Base-by-base conservation (phyloP, 2,888 invertebrate genomes). In the Helicoverpa assulta region DNA sequence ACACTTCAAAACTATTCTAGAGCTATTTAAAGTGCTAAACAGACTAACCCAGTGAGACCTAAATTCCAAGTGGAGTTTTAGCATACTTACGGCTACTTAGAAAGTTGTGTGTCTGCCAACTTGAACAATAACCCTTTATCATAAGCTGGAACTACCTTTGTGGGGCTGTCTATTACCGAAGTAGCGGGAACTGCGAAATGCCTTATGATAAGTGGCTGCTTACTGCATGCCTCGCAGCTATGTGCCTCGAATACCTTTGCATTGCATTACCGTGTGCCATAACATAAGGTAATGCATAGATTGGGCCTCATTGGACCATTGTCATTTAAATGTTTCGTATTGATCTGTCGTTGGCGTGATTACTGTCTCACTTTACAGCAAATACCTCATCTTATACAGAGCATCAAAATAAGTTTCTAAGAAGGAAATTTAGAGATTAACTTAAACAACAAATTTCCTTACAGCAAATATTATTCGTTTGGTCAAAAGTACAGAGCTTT, bases 111-210 rank as follows among this genome's bases (percentile, higher is more conserved):
- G 76, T 76, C 61, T 69, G 61, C 70, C 70, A 76, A 76, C 70
- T 76, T 73, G 53, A 21, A 69, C 52, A 60, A 69, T 73, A 76
- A 76, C 72, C 72, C 61, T 73, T 70, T 61, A 76, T 73, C 76
- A 76, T 76, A 52, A 76, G 60, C 56, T 69, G 57, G 1, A 47
- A 57, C 60, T 69, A 53, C 56, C 56, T 57, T 75, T 75, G 29
- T 29, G 26, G 53, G 37, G 16, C 52, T 73, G 37, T 60, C 76
- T 76, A 56, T 76, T 76, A 70, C 14, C 56, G 47, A 10, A 61
- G 12, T 61, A 70, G 50, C 60, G 60, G 18, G 16, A 53, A 37
- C 50, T 18, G 18, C 16, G 26, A 50, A 18, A 37, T 10, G n/a
- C 70, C 50, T 61, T 10, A 55, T 47, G 57, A 55, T 50, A 50